Evolutionary conservation across 2,888 invertebrate species (phyloP).

Genomic region (Tenthredo livida): DNA sequence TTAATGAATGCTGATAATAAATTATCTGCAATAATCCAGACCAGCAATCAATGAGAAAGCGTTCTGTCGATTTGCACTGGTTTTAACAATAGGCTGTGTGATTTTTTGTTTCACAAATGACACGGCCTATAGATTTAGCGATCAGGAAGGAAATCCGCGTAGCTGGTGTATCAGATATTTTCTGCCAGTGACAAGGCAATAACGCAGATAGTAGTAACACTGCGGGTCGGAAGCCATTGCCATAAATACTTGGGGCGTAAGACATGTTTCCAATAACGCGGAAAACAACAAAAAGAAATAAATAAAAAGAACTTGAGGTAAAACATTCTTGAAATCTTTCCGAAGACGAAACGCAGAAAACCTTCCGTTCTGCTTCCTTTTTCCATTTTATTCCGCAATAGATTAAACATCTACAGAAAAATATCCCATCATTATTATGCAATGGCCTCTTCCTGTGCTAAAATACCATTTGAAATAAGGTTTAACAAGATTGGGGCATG

Average conservation of each 20-base stretch:
- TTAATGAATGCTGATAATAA: neutral
- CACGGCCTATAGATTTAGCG: conserved; percentile 9
- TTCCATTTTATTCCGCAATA: neutral
- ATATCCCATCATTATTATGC: neutral
- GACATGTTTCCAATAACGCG: conserved; percentile 49
- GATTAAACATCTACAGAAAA: neutral
- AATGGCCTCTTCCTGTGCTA: neutral
- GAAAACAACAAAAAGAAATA: neutral
- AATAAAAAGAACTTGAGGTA: conserved; percentile 15
- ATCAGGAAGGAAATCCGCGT: conserved; percentile 4
- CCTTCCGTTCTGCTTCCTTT: neutral
- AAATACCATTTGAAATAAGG: neutral
- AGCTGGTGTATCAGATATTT: conserved; percentile 32
- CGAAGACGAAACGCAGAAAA: neutral
- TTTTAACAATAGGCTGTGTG: neutral
- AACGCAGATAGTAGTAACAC: conserved; percentile 33
- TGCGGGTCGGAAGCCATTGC: conserved; percentile 41
- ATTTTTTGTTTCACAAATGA: conserved; percentile 13
- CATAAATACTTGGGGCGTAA: conserved; percentile 43
- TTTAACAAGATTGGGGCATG: too few species aligned
- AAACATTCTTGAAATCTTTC: conserved; percentile 24
- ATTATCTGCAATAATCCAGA: neutral
- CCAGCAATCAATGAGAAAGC: neutral
- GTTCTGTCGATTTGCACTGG: neutral
- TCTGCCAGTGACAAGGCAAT: conserved; percentile 43